Conservation (phyloP, 2,113 vertebrate genomes). For the Oreochromis aureus region DNA sequence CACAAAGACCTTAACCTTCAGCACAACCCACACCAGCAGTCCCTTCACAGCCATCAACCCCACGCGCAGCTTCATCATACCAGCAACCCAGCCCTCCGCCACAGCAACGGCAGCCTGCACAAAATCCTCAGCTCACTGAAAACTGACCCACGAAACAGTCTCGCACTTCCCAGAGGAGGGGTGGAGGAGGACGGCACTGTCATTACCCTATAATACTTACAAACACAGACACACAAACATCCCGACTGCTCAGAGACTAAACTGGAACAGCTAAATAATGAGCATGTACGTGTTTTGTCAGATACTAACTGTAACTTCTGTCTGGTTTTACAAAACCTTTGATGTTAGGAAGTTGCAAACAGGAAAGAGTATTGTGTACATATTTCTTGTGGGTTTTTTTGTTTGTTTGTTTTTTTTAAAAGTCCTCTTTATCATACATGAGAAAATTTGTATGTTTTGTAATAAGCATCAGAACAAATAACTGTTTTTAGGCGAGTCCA, state of each 20-base stretch:
- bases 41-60: slow-evolving; percentile 54
- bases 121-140: slow-evolving; percentile 90
- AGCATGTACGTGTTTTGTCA: slow-evolving; percentile 26
- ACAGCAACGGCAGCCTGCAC: slow-evolving; percentile 88
- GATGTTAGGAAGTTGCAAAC: slow-evolving; percentile 28
- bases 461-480: slow-evolving; percentile 47
- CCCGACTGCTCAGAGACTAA: slow-evolving; percentile 60
- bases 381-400: slow-evolving; percentile 20
- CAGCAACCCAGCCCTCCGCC: slow-evolving; percentile 74
- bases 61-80: slow-evolving; percentile 60
- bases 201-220: slow-evolving; percentile 86
- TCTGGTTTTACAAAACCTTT: slow-evolving; percentile 25
- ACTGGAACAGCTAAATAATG: slow-evolving; percentile 39
- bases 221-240: slow-evolving; percentile 39
- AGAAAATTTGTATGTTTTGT: slow-evolving; percentile 45
- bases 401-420: not conserved
- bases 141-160: slow-evolving; percentile 90
- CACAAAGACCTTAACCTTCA: slow-evolving; percentile 81
- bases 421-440: slow-evolving; percentile 30
- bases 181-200: slow-evolving; percentile 96
- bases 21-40: slow-evolving; percentile 54
- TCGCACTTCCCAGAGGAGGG: slow-evolving; percentile 87
- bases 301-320: slow-evolving; percentile 42
- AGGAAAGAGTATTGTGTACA: slow-evolving; percentile 16
- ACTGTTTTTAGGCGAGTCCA: slow-evolving; percentile 42